Base-by-base conservation (phyloP, 1,140 invertebrate species). In the Ladona fulva region DNA sequence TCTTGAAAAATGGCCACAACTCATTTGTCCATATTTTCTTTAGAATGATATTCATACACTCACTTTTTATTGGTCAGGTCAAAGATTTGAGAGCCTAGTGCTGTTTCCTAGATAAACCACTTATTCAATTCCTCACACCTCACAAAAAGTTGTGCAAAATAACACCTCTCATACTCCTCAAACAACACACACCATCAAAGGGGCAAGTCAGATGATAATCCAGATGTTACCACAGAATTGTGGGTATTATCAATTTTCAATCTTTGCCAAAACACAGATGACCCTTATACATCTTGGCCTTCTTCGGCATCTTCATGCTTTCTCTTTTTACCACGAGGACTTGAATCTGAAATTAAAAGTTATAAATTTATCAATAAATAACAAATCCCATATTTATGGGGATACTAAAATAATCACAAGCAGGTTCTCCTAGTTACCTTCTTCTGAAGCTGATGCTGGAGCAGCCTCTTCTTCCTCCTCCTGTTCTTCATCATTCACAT, bases 41-140 rank as follows among this genome's bases (percentile, higher is more conserved):
- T 66, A 66, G 52, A 66, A 66, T 66, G 52, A 66, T 66, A 66
- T 66, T 66, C 52, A 66, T 66, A 66, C 52, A 66, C 16, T 66
- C 52, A 66, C 52, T 66, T 66, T 66, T 66, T 22, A 66, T 66
- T 66, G 52, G 52, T 66, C 52, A 66, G 52, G 52, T 66, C 52
- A 66, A 19, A 66, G n/a, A 66, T 19, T 16, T 66, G 52, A 66
- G 52, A 22, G 14, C n/a, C 52, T 66, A 66, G 52, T 66, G 52
- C 52, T 66, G 52, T 22, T 66, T 66, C 52, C 52, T 66, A 66
- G 29, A 37, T 66, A 22, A 19, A 66, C 52, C 52, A 66, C 52
- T 66, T 66, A 19, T 66, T 37, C 29, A 37, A 37, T 37, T 66
- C 52, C 52, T 66, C 52, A 66, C 52, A 66, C 52, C 52, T 66